Evolutionary conservation across 2,113 vertebrate genomes (phyloP).

Genomic region (Columba livia): DNA sequence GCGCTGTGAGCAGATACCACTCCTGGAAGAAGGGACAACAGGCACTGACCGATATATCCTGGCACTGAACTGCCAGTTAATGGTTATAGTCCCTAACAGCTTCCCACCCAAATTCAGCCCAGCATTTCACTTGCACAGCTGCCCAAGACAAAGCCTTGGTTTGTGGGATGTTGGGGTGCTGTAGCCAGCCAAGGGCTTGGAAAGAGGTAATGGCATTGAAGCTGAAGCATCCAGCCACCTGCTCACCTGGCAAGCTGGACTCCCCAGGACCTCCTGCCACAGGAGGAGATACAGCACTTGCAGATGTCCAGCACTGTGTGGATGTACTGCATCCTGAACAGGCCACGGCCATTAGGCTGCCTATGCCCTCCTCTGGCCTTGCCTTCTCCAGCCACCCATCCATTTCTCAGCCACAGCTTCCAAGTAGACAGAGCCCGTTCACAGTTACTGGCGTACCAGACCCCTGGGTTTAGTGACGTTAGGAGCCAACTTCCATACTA

Average conservation of each 20-base stretch:
- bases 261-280: not conserved
- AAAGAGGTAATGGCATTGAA: not conserved
- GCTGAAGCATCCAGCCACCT: not conserved
- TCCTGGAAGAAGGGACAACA: not conserved
- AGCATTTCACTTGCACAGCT: not conserved
- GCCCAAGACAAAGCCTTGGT: not conserved
- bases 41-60: not conserved
- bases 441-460: not conserved
- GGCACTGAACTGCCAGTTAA: not conserved
- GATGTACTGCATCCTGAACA: not conserved
- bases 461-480: not conserved
- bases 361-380: not conserved
- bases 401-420: not conserved
- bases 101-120: not conserved
- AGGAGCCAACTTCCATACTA: not conserved
- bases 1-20: rapidly evolving
- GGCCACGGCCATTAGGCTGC: not conserved
- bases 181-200: not conserved
- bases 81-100: not conserved
- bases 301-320: rapidly evolving
- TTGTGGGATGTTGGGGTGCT: rapidly evolving
- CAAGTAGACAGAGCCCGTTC: not conserved
- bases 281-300: not conserved
- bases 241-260: rapidly evolving
- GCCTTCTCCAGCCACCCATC: not conserved